Evolutionary conservation across 2,797 vertebrate species (phyloP), one percentile per base, ranked within the genome.

Genomic region (Brachymystax lenok): DNA sequence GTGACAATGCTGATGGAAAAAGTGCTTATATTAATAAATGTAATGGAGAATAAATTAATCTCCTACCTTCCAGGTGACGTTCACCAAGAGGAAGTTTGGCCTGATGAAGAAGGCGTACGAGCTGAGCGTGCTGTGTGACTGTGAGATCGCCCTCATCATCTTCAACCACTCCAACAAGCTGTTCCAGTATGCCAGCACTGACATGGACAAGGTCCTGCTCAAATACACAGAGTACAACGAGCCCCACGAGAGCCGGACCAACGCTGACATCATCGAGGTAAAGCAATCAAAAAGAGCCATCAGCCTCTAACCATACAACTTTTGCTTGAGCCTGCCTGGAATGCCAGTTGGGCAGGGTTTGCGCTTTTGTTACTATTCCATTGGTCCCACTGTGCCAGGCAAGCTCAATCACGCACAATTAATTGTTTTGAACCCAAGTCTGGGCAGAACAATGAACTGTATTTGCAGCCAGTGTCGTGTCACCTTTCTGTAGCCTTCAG

Each of bases 101-200:
- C 88, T 98, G 91, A 98, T 98, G 97, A 98, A 98, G 95, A 98
- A 98, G 89, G 97, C 97, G 70, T 98, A 98, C 52, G 97, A 98
- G 89, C 94, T 98, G 89, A 98, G 97, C 85, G 97, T 98, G 78
- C 91, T 98, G 86, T 98, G 97, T 86, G 97, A 98, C 95, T 98
- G 97, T 84, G 97, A 98, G 93, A 98, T 98, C 77, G 97, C 97
- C 68, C 95, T 98, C 93, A 98, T 98, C 93, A 98, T 98, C 94
- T 98, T 98, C 94, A 98, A 98, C 95, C 96, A 97, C 81, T 97
- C 97, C 40, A 98, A 98, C 95, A 97, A 97, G 90, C 95, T 98
- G 90, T 98, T 98, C 90, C 97, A 98, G 90, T 98, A 98, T 30
- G 97, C 97, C 93, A 98, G 97, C 92, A 98, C 97, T 46, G 96